phyloP scores from a whole-genome alignment of 1,140 invertebrate species.

The Homalodisca vitripennis region DNA sequence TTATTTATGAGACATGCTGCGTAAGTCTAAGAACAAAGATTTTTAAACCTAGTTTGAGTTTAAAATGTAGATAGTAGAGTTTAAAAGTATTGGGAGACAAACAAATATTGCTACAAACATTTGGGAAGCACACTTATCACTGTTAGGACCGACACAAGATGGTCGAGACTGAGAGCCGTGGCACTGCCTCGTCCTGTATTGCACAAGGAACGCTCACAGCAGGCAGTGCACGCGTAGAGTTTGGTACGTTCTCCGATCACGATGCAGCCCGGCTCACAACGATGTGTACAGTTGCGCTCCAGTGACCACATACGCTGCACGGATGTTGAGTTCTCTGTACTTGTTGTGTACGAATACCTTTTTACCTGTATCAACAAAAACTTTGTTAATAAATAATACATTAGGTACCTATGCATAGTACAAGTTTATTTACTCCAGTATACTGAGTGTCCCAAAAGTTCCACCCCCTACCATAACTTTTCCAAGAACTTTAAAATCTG shows the following conservation, averaged over 20 bases:
- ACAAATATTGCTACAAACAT: too few species aligned
- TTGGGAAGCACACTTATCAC: too few species aligned
- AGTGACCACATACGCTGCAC: conserved; percentile 74
- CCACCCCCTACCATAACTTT: not conserved
- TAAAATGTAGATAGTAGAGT: too few species aligned
- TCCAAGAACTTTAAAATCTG: too few species aligned
- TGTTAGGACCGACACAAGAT: too few species aligned
- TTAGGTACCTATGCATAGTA: not conserved
- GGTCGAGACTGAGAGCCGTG: not conserved
- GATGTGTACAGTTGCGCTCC: conserved; percentile 75
- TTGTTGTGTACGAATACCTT: conserved; percentile 77
- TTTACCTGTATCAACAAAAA: conserved; percentile 61
- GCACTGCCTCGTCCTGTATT: conserved; percentile 61
- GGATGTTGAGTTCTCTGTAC: conserved; percentile 75
- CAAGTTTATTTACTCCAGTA: not conserved
- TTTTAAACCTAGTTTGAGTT: too few species aligned
- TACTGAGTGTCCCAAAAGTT: not conserved
- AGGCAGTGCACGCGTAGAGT: conserved; percentile 77
- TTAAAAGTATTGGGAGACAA: too few species aligned
- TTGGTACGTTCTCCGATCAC: conserved; percentile 82
- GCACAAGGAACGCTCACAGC: conserved; percentile 71
- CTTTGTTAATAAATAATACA: not conserved
- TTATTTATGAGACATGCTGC: too few species aligned
- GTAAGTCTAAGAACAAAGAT: too few species aligned
- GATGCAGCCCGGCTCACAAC: conserved; percentile 82